Conservation (phyloP, 1,140 invertebrate species). For the Heliconius eleuchia region DNA sequence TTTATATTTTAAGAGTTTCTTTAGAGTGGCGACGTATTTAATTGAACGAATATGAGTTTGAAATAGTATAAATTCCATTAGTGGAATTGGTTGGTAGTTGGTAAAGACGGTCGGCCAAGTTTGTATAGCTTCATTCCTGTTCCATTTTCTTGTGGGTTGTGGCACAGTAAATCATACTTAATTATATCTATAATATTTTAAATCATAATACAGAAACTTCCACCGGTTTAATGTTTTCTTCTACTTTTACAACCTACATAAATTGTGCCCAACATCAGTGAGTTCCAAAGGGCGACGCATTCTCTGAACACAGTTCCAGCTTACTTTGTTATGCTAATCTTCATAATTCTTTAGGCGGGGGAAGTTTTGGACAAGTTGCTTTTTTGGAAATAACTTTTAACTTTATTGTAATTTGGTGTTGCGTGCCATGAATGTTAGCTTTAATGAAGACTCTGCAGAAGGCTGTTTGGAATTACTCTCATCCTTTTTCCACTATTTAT, state of each 20-base stretch:
- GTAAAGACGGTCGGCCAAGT: constrained; percentile 53
- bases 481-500: not conserved
- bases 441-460: constrained; percentile 28
- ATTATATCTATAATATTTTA: constrained; percentile 12
- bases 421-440: constrained; percentile 40
- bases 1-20: not conserved
- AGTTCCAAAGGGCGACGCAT: constrained; percentile 56
- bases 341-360: constrained; percentile 77
- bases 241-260: constrained; percentile 25
- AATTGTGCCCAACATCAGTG: constrained; percentile 36
- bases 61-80: constrained; percentile 78
- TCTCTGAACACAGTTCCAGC: constrained; percentile 70
- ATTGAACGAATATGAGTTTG: constrained; percentile 55
- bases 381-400: constrained; percentile 78
- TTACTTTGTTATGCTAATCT: constrained; percentile 81
- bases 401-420: constrained; percentile 72
- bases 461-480: not conserved
- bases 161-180: constrained; percentile 15
- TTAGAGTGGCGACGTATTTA: constrained; percentile 31
- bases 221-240: constrained; percentile 26
- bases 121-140: constrained; percentile 34
- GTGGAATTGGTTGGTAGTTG: constrained; percentile 69
- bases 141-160: constrained; percentile 24
- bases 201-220: constrained; percentile 23
- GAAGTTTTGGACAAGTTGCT: constrained; percentile 70